Conservation (phyloP, 2,888 invertebrate genomes). For the Laothoe populi region DNA sequence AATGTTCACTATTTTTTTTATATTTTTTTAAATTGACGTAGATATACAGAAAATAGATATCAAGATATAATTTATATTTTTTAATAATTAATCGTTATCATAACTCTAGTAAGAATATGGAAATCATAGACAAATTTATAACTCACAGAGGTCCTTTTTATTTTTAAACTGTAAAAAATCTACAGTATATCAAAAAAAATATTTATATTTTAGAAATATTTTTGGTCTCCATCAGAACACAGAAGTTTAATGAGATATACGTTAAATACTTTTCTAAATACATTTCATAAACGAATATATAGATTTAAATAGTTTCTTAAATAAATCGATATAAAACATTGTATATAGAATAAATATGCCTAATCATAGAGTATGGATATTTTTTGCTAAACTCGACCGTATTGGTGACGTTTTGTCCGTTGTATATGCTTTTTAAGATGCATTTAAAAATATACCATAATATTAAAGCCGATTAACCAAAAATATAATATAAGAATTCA, state of each 20-base stretch:
- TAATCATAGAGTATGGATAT: constrained; percentile 4
- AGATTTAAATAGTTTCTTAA: constrained; percentile 21
- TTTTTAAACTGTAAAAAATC: constrained; percentile 36
- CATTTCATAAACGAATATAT: constrained; percentile 1
- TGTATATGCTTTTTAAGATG: background rate
- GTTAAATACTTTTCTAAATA: constrained; percentile 31
- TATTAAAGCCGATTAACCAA: constrained; percentile 49
- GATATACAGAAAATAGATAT: constrained; percentile 25
- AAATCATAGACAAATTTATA: background rate
- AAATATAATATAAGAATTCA: constrained; percentile 19
- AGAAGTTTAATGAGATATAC: constrained; percentile 35
- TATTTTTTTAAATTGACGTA: constrained; percentile 39
- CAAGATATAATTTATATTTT: constrained; percentile 27
- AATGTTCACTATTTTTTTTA: constrained; percentile 45
- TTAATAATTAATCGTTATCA: constrained; percentile 6
- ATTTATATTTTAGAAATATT: constrained; percentile 31
- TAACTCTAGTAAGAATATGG: background rate
- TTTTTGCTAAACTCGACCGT: background rate
- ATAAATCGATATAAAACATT: constrained; percentile 27
- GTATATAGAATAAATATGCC: constrained; percentile 15
- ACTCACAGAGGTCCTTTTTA: background rate
- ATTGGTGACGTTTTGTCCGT: constrained; percentile 13
- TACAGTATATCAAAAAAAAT: constrained; percentile 45
- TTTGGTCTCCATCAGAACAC: constrained; percentile 53
- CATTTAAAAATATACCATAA: background rate